These are phyloP conservation scores for Leptura quadrifasciata DNA, from an alignment of 2,888 invertebrate species.

Conservation along the genomic window DNA sequence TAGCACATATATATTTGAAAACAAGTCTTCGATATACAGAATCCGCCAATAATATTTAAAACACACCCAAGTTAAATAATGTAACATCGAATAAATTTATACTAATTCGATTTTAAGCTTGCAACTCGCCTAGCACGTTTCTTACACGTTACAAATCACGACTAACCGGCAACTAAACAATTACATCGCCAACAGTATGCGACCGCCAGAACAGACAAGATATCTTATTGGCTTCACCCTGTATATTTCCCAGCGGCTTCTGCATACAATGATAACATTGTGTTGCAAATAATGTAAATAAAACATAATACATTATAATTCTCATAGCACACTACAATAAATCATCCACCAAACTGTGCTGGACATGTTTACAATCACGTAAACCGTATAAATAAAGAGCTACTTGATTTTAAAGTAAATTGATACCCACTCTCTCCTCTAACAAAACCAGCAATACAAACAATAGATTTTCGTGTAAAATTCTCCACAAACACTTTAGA, in stretches of 20 bases:
- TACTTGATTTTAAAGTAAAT: neutral
- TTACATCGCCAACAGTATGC: neutral
- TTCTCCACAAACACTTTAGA: neutral
- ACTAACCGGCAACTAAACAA: neutral
- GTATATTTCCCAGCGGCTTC: neutral
- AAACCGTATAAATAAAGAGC: neutral
- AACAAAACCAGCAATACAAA: neutral
- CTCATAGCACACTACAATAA: neutral
- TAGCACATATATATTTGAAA: too few relatives aligned
- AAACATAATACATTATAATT: neutral
- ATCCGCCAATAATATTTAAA: too few relatives aligned
- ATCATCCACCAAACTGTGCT: neutral
- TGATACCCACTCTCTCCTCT: neutral
- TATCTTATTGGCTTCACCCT: neutral
- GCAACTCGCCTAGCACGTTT: neutral
- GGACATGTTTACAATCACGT: neutral
- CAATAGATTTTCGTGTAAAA: neutral
- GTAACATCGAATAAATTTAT: too few relatives aligned
- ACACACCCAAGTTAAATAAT: too few relatives aligned
- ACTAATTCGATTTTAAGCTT: neutral
- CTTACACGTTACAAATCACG: neutral
- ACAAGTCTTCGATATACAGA: too few relatives aligned
- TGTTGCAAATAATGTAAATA: neutral
- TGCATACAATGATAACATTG: neutral
- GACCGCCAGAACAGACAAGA: neutral